phyloP scores from a whole-genome alignment of 1,140 invertebrate genomes.

The Zaprionus vittiger region DNA sequence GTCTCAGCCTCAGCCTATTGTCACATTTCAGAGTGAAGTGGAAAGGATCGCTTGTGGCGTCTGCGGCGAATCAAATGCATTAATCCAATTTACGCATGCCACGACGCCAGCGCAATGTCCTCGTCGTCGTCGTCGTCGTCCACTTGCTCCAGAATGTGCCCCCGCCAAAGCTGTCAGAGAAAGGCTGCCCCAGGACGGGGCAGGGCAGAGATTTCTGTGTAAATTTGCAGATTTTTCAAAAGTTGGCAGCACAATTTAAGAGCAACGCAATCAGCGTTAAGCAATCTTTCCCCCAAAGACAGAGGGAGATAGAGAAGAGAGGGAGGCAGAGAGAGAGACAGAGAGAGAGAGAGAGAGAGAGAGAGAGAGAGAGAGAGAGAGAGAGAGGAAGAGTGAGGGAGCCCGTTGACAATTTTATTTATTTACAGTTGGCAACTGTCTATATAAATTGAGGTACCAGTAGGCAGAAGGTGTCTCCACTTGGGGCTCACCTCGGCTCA shows the following conservation, averaged over 20 bases:
- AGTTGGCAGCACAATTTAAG: slow-evolving; percentile 82
- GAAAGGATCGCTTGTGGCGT: slow-evolving; percentile 53
- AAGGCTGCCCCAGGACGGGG: slow-evolving; percentile 7
- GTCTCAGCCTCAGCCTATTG: slow-evolving; percentile 47
- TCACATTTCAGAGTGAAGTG: slow-evolving; percentile 59
- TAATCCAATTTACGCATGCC: slow-evolving; percentile 83
- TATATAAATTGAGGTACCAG: slow-evolving; percentile 74
- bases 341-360: not conserved
- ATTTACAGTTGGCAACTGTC: slow-evolving; percentile 80
- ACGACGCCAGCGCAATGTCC: slow-evolving; percentile 25
- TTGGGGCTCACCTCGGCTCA: not conserved
- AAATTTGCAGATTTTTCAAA: slow-evolving; percentile 79
- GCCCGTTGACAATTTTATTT: slow-evolving; percentile 80
- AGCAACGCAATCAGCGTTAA: slow-evolving; percentile 78
- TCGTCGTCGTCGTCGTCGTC: slow-evolving; percentile 2
- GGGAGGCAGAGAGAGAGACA: not conserved
- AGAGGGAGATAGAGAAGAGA: not conserved
- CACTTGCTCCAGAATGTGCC: slow-evolving; percentile 74
- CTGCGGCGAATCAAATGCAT: slow-evolving; percentile 74
- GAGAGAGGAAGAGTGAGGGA: slow-evolving; percentile 35
- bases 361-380: not conserved
- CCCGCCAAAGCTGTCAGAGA: slow-evolving; percentile 70
- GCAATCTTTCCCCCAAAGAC: slow-evolving; percentile 51
- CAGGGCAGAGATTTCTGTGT: slow-evolving; percentile 73
- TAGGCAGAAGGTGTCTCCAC: slow-evolving; percentile 8